Evolutionary conservation across 2,888 invertebrate genomes (phyloP).

Genomic region (Pachliopta kotzebuea): DNA sequence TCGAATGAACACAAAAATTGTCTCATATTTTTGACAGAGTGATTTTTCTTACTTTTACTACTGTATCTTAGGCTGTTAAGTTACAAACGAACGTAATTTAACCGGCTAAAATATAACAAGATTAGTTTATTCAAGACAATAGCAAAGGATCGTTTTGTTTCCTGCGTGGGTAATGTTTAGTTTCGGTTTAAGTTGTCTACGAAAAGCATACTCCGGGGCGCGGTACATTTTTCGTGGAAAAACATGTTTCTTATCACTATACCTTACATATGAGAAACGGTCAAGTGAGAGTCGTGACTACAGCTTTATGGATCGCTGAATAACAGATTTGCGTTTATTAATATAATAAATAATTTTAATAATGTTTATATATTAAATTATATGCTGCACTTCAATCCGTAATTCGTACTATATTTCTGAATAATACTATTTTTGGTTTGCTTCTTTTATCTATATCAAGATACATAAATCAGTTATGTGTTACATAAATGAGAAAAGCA

Average conservation of each 20-base stretch:
- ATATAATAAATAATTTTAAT: no score
- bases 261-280: conserved; percentile 18
- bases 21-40: no score
- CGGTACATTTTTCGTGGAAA: conserved; percentile 28
- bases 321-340: neutral
- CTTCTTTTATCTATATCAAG: no score
- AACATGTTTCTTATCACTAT: conserved; percentile 21
- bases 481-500: no score
- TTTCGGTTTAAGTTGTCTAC: conserved; percentile 21
- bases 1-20: no score
- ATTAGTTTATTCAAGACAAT: neutral
- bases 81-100: neutral
- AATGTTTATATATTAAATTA: no score
- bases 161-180: conserved; percentile 24
- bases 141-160: conserved; percentile 15
- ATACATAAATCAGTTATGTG: no score
- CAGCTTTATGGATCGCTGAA: conserved; percentile 2
- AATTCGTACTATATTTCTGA: no score
- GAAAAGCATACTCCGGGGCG: conserved; percentile 20
- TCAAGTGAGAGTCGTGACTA: conserved; percentile 16
- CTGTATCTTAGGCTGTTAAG: no score
- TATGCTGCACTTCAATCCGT: no score
- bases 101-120: neutral
- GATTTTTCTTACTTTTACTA: no score
- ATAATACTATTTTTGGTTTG: no score